A percentile compares a stretch with the other conserved stretches of the same genome.
Conservation (phyloP, 2,797 vertebrate species). For the Clarias fuscus region DNA sequence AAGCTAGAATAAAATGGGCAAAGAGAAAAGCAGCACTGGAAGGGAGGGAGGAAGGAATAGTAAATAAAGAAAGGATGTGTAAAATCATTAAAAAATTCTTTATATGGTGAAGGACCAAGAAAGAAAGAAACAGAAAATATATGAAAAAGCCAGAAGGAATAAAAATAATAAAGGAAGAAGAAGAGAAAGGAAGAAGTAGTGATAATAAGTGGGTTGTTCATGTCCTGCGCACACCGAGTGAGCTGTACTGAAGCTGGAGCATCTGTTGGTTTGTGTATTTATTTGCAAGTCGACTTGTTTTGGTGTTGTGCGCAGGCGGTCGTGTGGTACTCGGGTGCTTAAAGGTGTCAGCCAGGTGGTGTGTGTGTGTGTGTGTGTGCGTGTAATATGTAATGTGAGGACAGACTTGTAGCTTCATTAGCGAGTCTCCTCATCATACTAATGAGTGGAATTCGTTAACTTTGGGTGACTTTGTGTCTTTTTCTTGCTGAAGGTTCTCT, state of each 20-base stretch:
- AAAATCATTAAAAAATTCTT: too few species aligned
- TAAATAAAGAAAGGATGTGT: not conserved
- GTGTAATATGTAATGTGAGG: conserved; percentile 1
- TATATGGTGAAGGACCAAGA: not conserved
- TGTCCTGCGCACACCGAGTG: not conserved
- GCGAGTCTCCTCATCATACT: conserved; percentile 72
- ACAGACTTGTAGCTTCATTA: conserved; percentile 70
- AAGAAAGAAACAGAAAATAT: not conserved
- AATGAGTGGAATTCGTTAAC: conserved; percentile 79
- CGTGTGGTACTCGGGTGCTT: not conserved
- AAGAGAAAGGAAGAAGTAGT: not conserved
- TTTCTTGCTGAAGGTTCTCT: not conserved
- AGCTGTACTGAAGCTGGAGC: not conserved
- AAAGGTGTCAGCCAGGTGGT: conserved; percentile 10
- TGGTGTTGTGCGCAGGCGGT: not conserved
- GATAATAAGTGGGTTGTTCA: not conserved
- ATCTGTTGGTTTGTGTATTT: conserved; percentile 42
- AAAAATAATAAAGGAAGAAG: not conserved
- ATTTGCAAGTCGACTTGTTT: conserved; percentile 53
- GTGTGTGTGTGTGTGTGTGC: not conserved
- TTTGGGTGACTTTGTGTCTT: conserved; percentile 69
- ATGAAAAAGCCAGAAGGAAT: not conserved
- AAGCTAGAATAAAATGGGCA: too few species aligned
- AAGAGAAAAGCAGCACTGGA: not conserved
- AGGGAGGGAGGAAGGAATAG: not conserved